Evolutionary conservation across 2,797 vertebrate genomes (phyloP).

Genomic region (Etheostoma perlongum): DNA sequence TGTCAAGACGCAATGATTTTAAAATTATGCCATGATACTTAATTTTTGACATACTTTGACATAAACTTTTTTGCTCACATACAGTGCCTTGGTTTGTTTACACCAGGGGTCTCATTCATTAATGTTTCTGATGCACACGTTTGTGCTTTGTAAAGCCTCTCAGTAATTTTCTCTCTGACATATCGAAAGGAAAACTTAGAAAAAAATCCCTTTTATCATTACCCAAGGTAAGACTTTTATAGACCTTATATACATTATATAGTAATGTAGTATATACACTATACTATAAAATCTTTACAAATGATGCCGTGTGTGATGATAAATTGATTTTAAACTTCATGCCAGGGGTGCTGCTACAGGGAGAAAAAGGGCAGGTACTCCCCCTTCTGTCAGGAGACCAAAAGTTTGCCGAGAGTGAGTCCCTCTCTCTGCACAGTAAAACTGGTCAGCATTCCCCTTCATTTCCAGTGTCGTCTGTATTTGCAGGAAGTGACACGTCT

Average conservation of each 20-base stretch:
- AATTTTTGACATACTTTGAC: too few species aligned
- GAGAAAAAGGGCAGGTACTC: background rate
- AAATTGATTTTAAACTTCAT: background rate
- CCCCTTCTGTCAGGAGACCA: constrained; percentile 13
- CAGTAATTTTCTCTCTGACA: constrained; percentile 23
- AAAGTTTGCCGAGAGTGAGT: background rate
- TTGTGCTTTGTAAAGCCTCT: constrained; percentile 51
- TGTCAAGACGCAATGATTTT: constrained; percentile 7
- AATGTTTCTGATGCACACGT: constrained; percentile 42
- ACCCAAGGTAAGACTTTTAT: too few species aligned
- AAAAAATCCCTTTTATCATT: constrained; percentile 52
- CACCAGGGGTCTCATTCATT: constrained; percentile 69
- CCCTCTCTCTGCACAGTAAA: background rate
- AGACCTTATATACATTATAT: constrained; percentile 51
- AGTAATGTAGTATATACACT: constrained; percentile 57
- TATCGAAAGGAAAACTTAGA: constrained; percentile 48
- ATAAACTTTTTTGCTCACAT: too few species aligned
- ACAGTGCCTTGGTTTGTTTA: constrained; percentile 33
- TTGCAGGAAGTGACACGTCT: constrained; percentile 47
- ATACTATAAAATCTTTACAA: constrained; percentile 53
- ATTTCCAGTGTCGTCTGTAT: constrained; percentile 36
- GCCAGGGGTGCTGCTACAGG: background rate
- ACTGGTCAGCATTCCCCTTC: constrained; percentile 25
- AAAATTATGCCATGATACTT: background rate
- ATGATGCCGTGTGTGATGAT: constrained; percentile 13